phyloP scores from a whole-genome alignment of 2,888 invertebrate genomes.

The Chrysolina haemoptera region DNA sequence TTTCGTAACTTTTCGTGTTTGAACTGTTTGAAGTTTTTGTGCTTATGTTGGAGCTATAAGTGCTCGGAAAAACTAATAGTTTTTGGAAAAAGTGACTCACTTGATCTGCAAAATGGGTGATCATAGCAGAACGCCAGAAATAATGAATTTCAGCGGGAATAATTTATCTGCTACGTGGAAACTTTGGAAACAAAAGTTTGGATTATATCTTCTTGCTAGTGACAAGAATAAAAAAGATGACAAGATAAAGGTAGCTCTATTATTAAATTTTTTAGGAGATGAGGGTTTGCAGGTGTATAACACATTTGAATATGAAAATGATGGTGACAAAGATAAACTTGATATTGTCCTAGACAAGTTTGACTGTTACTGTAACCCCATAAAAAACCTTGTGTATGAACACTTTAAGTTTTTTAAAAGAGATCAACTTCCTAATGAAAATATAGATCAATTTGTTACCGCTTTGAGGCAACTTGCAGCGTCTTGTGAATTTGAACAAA shows the following conservation, averaged over 20 bases:
- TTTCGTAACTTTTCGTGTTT: too few relatives aligned
- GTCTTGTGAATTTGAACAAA: conserved; percentile 48
- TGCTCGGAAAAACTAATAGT: too few relatives aligned
- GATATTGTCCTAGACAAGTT: conserved; percentile 35
- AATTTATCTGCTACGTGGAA: too few relatives aligned
- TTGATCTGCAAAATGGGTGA: too few relatives aligned
- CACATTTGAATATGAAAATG: conserved; percentile 23
- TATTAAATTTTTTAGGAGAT: neutral
- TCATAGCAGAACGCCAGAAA: too few relatives aligned
- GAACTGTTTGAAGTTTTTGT: too few relatives aligned
- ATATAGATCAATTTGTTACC: conserved; percentile 46
- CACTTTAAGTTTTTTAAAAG: conserved; percentile 51
- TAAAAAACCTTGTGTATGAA: conserved; percentile 49
- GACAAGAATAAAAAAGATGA: neutral
- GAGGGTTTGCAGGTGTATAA: neutral
- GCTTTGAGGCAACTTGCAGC: conserved; percentile 43
- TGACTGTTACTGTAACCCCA: conserved; percentile 45
- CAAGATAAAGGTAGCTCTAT: neutral
- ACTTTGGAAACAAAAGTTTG: too few relatives aligned
- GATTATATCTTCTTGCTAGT: too few relatives aligned
- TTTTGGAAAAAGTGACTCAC: too few relatives aligned
- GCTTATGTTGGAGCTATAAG: too few relatives aligned
- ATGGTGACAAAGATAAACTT: conserved; percentile 33
- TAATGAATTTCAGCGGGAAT: too few relatives aligned
- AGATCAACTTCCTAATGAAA: conserved; percentile 42